Conservation (phyloP, 2,888 invertebrate genomes). For the Nebria brevicollis region DNA sequence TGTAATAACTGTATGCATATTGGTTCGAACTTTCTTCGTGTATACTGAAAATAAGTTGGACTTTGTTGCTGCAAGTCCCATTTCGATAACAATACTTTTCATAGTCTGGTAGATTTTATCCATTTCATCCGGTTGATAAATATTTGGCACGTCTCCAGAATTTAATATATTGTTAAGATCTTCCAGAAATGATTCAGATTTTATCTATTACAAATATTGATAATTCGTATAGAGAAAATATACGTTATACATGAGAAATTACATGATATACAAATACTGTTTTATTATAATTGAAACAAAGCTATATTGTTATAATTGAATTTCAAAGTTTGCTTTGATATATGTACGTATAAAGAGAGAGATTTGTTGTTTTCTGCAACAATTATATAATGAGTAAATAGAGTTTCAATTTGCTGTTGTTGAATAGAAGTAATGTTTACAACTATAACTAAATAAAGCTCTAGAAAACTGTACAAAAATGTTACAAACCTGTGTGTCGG, state of each 20-base stretch:
- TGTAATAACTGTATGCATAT: slow-evolving; percentile 82
- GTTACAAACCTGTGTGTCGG: slow-evolving; percentile 79
- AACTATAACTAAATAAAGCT: too few species aligned
- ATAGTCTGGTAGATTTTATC: slow-evolving; percentile 79
- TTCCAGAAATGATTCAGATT: slow-evolving; percentile 87
- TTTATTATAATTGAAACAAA: too few species aligned
- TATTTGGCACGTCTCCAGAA: slow-evolving; percentile 90
- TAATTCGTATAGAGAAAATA: background rate
- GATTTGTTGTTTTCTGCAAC: background rate
- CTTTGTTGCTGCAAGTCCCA: slow-evolving; percentile 80
- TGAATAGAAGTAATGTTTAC: too few species aligned
- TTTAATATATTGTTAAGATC: slow-evolving; percentile 89
- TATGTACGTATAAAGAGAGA: too few species aligned
- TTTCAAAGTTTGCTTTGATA: too few species aligned
- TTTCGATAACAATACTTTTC: slow-evolving; percentile 79
- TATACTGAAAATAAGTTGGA: slow-evolving; percentile 88
- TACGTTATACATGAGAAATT: too few species aligned
- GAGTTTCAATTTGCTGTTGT: too few species aligned
- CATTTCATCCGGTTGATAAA: slow-evolving; percentile 84
- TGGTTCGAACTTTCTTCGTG: slow-evolving; percentile 79
- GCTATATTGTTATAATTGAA: too few species aligned
- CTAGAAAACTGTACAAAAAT: background rate
- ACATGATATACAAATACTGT: too few species aligned
- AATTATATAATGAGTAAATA: background rate
- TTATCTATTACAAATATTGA: slow-evolving; percentile 69